These are phyloP conservation scores for Drosophila gunungcola DNA, from an alignment of 1,140 invertebrate genomes.

Conservation along the genomic window DNA sequence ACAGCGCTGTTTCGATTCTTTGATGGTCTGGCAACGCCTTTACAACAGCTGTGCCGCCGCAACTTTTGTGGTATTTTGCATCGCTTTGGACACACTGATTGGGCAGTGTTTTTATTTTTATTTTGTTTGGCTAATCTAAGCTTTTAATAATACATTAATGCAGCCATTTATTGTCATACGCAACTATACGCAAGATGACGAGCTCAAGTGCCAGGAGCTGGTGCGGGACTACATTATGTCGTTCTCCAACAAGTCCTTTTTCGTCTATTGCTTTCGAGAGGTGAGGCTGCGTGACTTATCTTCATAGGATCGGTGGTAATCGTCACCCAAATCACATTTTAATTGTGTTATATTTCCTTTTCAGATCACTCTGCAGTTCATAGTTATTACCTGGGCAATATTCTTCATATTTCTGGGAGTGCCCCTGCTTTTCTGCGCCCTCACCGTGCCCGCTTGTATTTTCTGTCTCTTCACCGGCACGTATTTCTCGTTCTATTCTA, in stretches of 20 bases:
- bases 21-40: conserved; percentile 21
- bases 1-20: neutral
- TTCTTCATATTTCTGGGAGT: conserved; percentile 83
- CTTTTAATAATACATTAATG: conserved; percentile 51
- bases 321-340: neutral
- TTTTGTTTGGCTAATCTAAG: conserved; percentile 42
- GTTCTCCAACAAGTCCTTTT: conserved; percentile 78
- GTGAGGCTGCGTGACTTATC: conserved; percentile 69
- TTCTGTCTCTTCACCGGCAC: conserved; percentile 75
- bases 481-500: conserved; percentile 80
- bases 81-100: conserved; percentile 29
- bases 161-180: conserved; percentile 83
- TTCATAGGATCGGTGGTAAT: neutral
- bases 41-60: conserved; percentile 19
- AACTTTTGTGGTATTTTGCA: conserved; percentile 5
- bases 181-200: conserved; percentile 74
- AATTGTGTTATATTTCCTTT: conserved; percentile 2
- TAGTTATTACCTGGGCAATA: conserved; percentile 84
- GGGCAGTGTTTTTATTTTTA: conserved; percentile 45
- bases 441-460: conserved; percentile 76
- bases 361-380: conserved; percentile 82
- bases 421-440: conserved; percentile 75
- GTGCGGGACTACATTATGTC: conserved; percentile 83
- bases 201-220: conserved; percentile 80
- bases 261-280: conserved; percentile 75